Evolutionary conservation across 2,888 invertebrate genomes (phyloP), one percentile per base, ranked within the genome.

Genomic region (Thymelicus lineola): DNA sequence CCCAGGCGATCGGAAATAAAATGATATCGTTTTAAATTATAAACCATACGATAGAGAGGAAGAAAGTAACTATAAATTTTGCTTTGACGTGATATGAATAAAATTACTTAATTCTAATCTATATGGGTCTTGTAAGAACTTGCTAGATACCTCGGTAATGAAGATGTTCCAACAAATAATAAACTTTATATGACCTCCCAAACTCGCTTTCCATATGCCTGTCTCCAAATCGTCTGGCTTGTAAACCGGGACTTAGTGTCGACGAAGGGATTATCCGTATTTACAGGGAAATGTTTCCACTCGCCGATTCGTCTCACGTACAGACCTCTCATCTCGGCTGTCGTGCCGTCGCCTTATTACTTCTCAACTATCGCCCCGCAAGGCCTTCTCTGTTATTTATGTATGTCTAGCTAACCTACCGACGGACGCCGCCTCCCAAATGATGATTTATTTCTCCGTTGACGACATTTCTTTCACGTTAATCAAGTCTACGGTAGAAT

Each of bases 331-430:
- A 86, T 90, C 89, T 88, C 83, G 83, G 84, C 79, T 84, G 87
- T 87, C 87, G 86, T 84, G 82, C 82, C 86, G 84, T 81, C 86
- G 82, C 82, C 86, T 88, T 90, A 90, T 91, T 90, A 90, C 89
- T 84, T 86, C 83, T 79, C 86, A 84, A 88, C 89, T 86, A 87
- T 88, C 87, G 84, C 86, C 77, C 42, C 64, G 53, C 50, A 59
- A 28, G 50, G 58, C 64, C 63, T 42, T 15, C 59, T 17, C 53
- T 28, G 80, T 69, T 48, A 68, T n/a, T n/a, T 48, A 57, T 70
- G 53, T 62, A 65, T 28, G 28, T 28, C 53, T 48, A 66, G 42
- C 50, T 17, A 20, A 20, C 20, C 7, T 10, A 20, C 53, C 20
- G 20, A 53, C 20, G 53, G 12, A 53, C 20, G 45, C 59, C 66